These are phyloP conservation scores for Augiades crinisus DNA, from an alignment of 2,888 invertebrate species.

Conservation along the genomic window DNA sequence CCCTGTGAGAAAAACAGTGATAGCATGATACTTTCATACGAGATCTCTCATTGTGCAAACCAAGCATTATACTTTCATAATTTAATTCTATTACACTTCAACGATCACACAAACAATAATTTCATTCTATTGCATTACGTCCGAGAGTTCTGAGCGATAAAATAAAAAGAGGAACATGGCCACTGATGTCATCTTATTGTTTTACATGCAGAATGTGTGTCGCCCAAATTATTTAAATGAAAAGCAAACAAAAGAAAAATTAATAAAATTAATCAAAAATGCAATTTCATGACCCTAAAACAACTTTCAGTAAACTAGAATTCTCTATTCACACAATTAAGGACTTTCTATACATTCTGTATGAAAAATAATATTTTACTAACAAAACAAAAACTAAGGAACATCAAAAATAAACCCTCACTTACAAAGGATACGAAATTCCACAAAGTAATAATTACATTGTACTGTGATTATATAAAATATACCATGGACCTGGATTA, in stretches of 20 bases:
- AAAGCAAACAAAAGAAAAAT: constrained; percentile 37
- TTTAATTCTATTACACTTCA: not conserved
- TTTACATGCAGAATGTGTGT: constrained; percentile 21
- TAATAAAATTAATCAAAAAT: constrained; percentile 11
- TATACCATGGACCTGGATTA: constrained; percentile 16
- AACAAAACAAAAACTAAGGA: constrained; percentile 41
- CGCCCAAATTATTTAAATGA: constrained; percentile 31
- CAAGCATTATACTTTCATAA: no score
- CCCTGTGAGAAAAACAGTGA: no score
- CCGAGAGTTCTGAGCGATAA: constrained; percentile 11
- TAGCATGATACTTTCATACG: no score
- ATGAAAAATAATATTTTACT: constrained; percentile 13
- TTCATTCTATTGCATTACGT: not conserved
- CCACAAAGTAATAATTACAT: constrained; percentile 44
- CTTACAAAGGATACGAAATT: constrained; percentile 38
- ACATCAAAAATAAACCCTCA: constrained; percentile 41
- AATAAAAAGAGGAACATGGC: constrained; percentile 1
- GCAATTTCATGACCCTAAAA: constrained; percentile 5
- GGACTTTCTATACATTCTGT: not conserved
- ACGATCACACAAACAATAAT: not conserved
- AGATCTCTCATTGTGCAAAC: no score
- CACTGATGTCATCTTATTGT: not conserved
- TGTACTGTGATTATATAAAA: constrained; percentile 46
- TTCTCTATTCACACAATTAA: constrained; percentile 5
- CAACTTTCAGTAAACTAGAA: constrained; percentile 5